Evolutionary conservation across 2,888 invertebrate species (phyloP).

Genomic region (Oithona nana): DNA sequence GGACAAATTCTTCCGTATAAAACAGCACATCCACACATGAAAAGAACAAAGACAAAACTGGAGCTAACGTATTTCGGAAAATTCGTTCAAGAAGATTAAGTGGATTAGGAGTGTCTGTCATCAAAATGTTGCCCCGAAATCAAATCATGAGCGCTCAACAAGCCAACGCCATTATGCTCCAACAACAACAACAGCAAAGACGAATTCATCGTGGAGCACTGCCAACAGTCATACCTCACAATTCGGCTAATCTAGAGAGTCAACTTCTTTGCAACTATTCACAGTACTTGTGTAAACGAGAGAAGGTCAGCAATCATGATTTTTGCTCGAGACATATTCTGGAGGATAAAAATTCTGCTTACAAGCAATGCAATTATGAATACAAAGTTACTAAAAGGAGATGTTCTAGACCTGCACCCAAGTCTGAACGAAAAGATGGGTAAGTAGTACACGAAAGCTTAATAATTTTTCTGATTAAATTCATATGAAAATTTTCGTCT

Average conservation of each 20-base stretch:
- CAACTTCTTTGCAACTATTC: not conserved
- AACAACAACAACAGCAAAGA: not conserved
- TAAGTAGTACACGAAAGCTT: constrained; percentile 25
- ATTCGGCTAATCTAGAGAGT: not conserved
- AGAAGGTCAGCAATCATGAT: not conserved
- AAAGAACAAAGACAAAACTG: too few relatives aligned
- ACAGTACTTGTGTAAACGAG: not conserved
- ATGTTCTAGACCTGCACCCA: constrained; percentile 57
- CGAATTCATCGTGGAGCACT: not conserved
- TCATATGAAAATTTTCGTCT: too few relatives aligned
- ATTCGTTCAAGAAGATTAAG: too few relatives aligned
- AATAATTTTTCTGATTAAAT: not conserved
- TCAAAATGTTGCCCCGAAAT: not conserved
- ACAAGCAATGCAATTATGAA: constrained; percentile 50
- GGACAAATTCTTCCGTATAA: too few relatives aligned
- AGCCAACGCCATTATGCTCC: not conserved
- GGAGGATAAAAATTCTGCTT: constrained; percentile 62
- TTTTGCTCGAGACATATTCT: constrained; percentile 47
- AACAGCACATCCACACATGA: too few relatives aligned
- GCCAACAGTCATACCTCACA: not conserved
- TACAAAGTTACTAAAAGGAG: constrained; percentile 40
- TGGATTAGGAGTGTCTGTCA: too few relatives aligned
- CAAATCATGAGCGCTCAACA: not conserved
- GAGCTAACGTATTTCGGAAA: too few relatives aligned
- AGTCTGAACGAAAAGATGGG: constrained; percentile 49